These are phyloP conservation scores for Dipodomys ordii DNA, from an alignment of 2,113 vertebrate genomes.

Conservation along the genomic window DNA sequence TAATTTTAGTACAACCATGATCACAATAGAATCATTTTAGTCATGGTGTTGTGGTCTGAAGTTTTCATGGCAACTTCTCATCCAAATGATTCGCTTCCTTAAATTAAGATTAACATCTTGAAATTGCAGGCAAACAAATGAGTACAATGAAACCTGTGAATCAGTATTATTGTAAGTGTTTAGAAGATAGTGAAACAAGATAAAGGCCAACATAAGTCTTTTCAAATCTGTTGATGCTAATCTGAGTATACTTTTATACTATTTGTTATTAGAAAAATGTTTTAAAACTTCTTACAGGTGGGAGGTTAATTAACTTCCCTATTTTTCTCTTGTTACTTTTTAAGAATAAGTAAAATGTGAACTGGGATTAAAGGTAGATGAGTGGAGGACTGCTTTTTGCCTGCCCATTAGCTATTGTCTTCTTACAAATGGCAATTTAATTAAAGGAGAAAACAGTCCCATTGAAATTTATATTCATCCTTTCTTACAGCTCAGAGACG, in stretches of 20 bases:
- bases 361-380: neutral
- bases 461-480: neutral
- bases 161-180: neutral
- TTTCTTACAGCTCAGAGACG: neutral
- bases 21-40: neutral
- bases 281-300: constrained; percentile 2
- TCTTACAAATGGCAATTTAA: constrained; percentile 8
- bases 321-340: constrained; percentile 21
- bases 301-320: neutral
- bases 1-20: neutral
- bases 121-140: neutral
- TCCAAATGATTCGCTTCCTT: neutral
- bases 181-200: neutral
- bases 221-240: neutral
- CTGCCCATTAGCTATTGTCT: neutral
- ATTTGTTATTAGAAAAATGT: neutral
- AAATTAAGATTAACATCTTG: neutral
- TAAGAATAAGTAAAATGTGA: constrained; percentile 4
- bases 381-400: neutral
- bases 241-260: neutral
- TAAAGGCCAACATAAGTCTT: neutral
- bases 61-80: neutral
- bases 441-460: neutral
- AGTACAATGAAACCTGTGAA: neutral
- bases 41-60: neutral